Evolutionary conservation across 2,113 vertebrate species (phyloP), one percentile per base, ranked within the genome.

Genomic region (Prunella fulvescens): DNA sequence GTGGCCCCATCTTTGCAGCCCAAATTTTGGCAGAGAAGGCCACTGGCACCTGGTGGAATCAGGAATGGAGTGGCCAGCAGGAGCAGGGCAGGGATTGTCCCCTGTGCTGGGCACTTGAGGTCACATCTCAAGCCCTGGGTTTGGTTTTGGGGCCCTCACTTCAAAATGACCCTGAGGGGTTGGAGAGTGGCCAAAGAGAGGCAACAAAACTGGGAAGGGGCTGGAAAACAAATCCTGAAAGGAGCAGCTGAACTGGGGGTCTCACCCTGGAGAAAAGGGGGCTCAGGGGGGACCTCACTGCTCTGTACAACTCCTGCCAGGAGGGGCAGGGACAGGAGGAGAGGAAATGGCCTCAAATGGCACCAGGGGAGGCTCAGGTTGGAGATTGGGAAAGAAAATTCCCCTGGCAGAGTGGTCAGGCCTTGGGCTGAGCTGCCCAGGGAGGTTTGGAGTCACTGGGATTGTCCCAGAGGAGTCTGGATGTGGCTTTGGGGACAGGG

Each of bases 1-100:
- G 0, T 0, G 2, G 39, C 29, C 16, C 7, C 42, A 39, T 0
- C 6, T 64, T 11, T 67, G 57, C 66, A 76, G 16, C n/a, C 29
- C 25, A 20, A 6, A 45, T 14, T 19, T 31, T 60, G 72, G 62
- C 29, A 31, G n/a, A 25, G 51, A 16, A 13, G 16, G 29, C 3
- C 31, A 10, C 22, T 8, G 53, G 62, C 20, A 51, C 6, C 62
- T 10, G 62, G 39, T 33, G 15, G 72, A 28, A 3, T 24, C 14
- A 53, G n/a, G 39, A 19, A 19, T 3, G 1, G 25, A 1, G 51
- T 25, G 53, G 9, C 3, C 72, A 67, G 53, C 54, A 60, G 62
- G 72, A 77, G 12, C 22, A 61, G 62, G 72, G 62, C 22, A 37
- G 72, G 45, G 39, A 45, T 16, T 61, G 73, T 28, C 14, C 73